Evolutionary conservation across 2,113 vertebrate genomes (phyloP).

Genomic region (Neogobius melanostomus): DNA sequence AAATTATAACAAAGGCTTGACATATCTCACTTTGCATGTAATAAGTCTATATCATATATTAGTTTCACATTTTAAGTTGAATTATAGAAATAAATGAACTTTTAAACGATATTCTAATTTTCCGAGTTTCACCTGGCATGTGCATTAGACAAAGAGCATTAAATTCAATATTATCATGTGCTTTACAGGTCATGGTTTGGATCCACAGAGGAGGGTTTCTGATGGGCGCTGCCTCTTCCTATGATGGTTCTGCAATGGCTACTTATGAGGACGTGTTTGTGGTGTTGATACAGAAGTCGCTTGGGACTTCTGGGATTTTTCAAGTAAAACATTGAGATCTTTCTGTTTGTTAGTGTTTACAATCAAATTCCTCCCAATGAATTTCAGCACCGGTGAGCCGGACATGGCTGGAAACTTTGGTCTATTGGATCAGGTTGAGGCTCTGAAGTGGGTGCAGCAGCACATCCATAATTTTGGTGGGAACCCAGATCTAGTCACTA

Average conservation of each 20-base stretch:
- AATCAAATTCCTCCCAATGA: too few relatives aligned
- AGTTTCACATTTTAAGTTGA: too few relatives aligned
- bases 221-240: constrained; percentile 66
- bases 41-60: too few relatives aligned
- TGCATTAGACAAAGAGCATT: not conserved
- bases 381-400: constrained; percentile 82
- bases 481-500: constrained; percentile 82
- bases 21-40: too few relatives aligned
- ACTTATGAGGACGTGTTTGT: constrained; percentile 83
- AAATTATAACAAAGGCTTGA: too few relatives aligned
- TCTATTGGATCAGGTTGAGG: constrained; percentile 85
- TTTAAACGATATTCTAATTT: too few relatives aligned
- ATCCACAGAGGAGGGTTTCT: constrained; percentile 82
- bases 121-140: too few relatives aligned
- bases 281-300: constrained; percentile 72
- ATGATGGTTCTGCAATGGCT: constrained; percentile 81
- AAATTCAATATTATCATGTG: not conserved
- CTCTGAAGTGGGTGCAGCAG: constrained; percentile 85
- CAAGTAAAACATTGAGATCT: constrained; percentile 80
- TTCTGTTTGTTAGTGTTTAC: too few relatives aligned
- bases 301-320: constrained; percentile 83
- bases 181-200: constrained; percentile 85
- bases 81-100: too few relatives aligned
- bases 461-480: constrained; percentile 88
- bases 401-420: constrained; percentile 84